Base-by-base conservation (phyloP, 2,888 invertebrate species). In the Reticulitermes lucifugus region DNA sequence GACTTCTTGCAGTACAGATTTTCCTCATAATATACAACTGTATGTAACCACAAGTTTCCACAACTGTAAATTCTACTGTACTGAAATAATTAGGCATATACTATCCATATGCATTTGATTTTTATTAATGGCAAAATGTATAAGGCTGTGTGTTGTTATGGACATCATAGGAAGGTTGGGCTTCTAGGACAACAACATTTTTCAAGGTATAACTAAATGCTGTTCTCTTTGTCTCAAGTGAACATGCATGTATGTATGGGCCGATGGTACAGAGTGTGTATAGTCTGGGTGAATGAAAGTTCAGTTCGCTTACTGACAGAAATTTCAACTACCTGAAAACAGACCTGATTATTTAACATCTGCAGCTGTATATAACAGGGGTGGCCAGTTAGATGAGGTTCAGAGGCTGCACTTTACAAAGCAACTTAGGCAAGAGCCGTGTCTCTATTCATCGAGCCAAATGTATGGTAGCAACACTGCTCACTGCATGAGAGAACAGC, bases 211-310 rank as follows among this genome's bases (percentile, higher is more conserved):
- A 71, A 29, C n/a, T 71, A 25, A 71, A 71, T 60, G 71, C 71
- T 71, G 71, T 71, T 71, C 71, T 71, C 10, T 71, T 25, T 71
- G n/a, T 71, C 29, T 35, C 29, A 71, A 71, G 29, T 71, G n/a
- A 25, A 71, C 35, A 29, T 71, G 71, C 35, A 29, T 35, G 29
- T 71, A 71, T 71, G 71, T 71, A 25, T 71, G 71, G 9, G 25
- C 71, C 29, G 71, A 71, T 71, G 71, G 71, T 71, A 71, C 71
- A 71, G 71, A 71, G 71, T 71, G 29, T 71, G n/a, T 29, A 71
- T 6, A 60, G 3, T 46, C 46, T 46, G 46, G 46, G 10, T 46
- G 46, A 46, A 46, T 9, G 12, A 12, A 46, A 46, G 9, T 46
- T 46, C 9, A 9, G 12, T 46, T 46, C 6, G 2, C 0, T 46